Evolutionary conservation across 1,140 invertebrate genomes (phyloP), one percentile per base, ranked within the genome.

Genomic region (Drosophila grimshawi): DNA sequence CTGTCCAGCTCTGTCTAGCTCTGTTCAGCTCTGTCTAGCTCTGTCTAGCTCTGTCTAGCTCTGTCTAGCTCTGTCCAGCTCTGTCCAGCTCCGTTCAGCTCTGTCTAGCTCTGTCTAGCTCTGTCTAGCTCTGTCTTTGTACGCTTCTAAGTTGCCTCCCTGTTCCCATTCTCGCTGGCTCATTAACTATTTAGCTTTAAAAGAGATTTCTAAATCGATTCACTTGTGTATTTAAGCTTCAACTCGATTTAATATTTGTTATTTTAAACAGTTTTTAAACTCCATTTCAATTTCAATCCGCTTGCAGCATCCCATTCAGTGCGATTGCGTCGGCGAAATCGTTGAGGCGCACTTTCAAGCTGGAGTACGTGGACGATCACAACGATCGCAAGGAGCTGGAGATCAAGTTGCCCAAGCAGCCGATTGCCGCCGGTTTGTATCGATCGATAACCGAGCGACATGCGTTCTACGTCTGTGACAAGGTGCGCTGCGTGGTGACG

Each of bases 381-480:
- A 96, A 95, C 29, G 94, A 95, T 69, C 95, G 95, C 79, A 94
- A 95, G 8, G 93, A 95, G 30, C 93, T 97, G 46, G 95, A 96
- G 83, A 95, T 97, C 68, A 97, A 97, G 93, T 94, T 97, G 92
- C 95, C 96, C 72, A 97, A 96, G 53, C 95, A 95, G 53, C 95
- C 95, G 29, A 94, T 95, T 11, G 97, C 97, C 5, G 96, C 95
- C 11, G 96, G 96, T 39, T 93, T 98, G 2, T 98, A 98, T 91
- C 94, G 97, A 46, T 96, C 96, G n/a, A 96, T 98, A 57, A 98
- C 97, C 0, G 97, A 98, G 92, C 97, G 97, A 83, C 97, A 98
- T 90, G 97, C 97, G 3, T 98, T 98, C 93, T 98, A 97, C 92
- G 97, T 96, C 79, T 98, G 97, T 93, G 97, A 98, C 91, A 97